phyloP scores from a whole-genome alignment of 2,888 invertebrate species.

The Myopa testacea region DNA sequence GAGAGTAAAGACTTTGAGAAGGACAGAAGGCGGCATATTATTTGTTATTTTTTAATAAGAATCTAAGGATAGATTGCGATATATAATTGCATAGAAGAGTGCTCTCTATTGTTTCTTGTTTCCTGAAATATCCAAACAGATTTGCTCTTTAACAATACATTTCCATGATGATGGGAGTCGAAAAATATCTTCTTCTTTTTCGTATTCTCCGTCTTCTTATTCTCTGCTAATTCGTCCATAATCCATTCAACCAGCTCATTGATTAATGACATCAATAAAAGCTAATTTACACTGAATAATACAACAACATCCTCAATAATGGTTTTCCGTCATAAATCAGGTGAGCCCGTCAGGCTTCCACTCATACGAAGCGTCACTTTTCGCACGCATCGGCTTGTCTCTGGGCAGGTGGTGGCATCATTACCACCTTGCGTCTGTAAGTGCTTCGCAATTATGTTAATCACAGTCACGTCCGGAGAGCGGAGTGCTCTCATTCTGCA shows the following conservation, averaged over 20 bases:
- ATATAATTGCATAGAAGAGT: too few relatives aligned
- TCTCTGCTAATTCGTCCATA: constrained; percentile 20
- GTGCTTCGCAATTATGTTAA: constrained; percentile 56
- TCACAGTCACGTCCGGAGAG: constrained; percentile 6
- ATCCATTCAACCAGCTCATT: constrained; percentile 38
- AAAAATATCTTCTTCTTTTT: too few relatives aligned
- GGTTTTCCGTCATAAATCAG: constrained; percentile 39
- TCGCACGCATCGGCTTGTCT: constrained; percentile 14
- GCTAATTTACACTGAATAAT: constrained; percentile 42
- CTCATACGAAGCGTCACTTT: neutral
- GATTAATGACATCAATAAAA: constrained; percentile 43
- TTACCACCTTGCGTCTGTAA: constrained; percentile 40
- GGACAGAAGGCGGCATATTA: neutral
- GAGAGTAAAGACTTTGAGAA: neutral
- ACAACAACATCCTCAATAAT: constrained; percentile 38
- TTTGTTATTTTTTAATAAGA: constrained; percentile 1
- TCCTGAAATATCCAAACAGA: neutral
- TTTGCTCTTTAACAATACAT: too few relatives aligned
- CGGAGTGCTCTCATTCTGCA: neutral
- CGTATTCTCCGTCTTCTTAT: too few relatives aligned
- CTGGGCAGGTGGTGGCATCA: constrained; percentile 10
- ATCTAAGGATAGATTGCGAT: neutral
- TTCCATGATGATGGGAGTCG: too few relatives aligned
- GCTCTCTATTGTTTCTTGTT: neutral
- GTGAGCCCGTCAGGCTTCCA: constrained; percentile 35